Evolutionary conservation across 2,888 invertebrate species (phyloP).

Genomic region (Drosophila nigricruria): DNA sequence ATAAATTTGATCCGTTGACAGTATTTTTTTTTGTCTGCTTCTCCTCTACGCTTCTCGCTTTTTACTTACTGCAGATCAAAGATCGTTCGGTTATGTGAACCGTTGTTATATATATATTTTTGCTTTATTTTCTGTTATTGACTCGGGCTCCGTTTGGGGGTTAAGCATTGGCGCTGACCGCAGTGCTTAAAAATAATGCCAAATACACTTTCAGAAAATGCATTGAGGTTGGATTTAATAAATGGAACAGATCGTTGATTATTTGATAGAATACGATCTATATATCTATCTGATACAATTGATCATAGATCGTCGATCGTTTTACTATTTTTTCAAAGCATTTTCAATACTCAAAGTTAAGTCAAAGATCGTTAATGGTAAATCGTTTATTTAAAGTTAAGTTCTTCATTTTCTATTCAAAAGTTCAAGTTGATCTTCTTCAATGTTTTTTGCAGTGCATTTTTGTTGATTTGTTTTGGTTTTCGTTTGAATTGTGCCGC

Average conservation of each 20-base stretch:
- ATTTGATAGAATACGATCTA: no score
- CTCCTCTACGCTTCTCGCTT: neutral
- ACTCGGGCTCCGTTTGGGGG: constrained; percentile 43
- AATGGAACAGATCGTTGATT: no score
- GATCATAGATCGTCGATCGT: neutral
- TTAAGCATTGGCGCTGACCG: constrained; percentile 69
- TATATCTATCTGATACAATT: no score
- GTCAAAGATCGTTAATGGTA: neutral
- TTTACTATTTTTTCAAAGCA: neutral
- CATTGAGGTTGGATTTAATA: neutral
- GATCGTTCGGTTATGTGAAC: constrained; percentile 70
- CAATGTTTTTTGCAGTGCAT: constrained; percentile 37
- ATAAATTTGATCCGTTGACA: constrained; percentile 82
- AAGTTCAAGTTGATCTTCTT: neutral
- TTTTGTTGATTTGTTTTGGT: constrained; percentile 52
- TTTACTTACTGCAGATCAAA: constrained; percentile 71
- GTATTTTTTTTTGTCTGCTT: constrained; percentile 36
- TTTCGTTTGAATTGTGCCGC: constrained; percentile 75
- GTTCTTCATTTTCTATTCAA: neutral
- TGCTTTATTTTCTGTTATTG: constrained; percentile 30
- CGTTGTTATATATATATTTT: constrained; percentile 25
- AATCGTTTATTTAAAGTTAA: neutral
- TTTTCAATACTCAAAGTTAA: neutral
- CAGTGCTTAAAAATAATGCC: constrained; percentile 33
- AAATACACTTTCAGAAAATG: constrained; percentile 35